Conservation (phyloP, 2,113 vertebrate genomes). For the Anoura caudifer region DNA sequence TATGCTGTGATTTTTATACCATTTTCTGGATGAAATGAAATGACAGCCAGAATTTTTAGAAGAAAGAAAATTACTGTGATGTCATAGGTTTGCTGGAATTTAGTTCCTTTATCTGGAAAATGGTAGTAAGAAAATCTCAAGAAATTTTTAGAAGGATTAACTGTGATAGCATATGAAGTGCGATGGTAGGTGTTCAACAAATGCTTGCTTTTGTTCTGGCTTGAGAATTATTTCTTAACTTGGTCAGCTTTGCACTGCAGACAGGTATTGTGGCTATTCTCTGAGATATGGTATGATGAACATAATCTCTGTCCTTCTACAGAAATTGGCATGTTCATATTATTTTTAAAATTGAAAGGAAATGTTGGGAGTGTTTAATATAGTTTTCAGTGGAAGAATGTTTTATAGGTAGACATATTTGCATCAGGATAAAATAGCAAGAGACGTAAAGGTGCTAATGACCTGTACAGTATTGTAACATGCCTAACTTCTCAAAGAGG, state of each 20-base stretch:
- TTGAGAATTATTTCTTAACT: neutral
- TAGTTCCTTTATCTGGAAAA: neutral
- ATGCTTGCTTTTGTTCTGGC: neutral
- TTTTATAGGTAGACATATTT: slow-evolving; percentile 28
- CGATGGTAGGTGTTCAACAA: neutral
- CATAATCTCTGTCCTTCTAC: neutral
- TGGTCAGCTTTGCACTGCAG: neutral
- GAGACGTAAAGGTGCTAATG: neutral
- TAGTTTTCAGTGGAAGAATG: neutral
- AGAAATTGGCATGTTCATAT: neutral
- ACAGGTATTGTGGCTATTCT: neutral
- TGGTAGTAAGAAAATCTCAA: neutral
- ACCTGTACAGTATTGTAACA: neutral
- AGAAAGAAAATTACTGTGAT: neutral
- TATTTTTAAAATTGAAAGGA: neutral
- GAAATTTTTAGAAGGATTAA: neutral
- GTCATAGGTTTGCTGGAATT: neutral
- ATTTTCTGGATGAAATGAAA: neutral
- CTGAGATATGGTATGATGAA: neutral
- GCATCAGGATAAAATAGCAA: neutral
- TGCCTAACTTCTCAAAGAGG: neutral
- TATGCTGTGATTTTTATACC: neutral
- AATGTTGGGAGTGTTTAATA: neutral
- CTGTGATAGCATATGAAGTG: neutral
- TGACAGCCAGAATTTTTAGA: neutral